Base-by-base conservation (phyloP, 2,113 vertebrate genomes). In the Platichthys stellatus region DNA sequence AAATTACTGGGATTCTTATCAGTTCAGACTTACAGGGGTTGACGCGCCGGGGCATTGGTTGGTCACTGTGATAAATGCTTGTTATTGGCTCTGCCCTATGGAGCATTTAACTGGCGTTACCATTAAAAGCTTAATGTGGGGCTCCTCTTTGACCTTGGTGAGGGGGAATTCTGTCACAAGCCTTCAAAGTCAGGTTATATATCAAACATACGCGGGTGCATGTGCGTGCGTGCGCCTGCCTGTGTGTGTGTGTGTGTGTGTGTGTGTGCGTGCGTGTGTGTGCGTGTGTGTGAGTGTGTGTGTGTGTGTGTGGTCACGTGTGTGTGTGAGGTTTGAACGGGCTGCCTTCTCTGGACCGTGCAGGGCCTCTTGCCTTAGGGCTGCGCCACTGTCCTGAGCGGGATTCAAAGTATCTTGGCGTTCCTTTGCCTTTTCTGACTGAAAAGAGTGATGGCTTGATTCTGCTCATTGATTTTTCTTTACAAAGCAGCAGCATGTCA, bases 1-100 rank as follows among this genome's bases (percentile, higher is more conserved):
- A 85, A 89, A 91, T 87, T 71, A 87, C 84, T 87, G 73, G 82
- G 83, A 86, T 89, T 81, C 82, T 88, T 90, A 91, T 92, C 85
- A 84, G 77, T 75, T 73, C 71, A 79, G 81, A 83, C 88, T 63
- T 86, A 86, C 80, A 85, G 79, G 75, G 78, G 80, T 71, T 82
- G 86, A 84, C 64, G 26, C 5, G 24, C 24, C 83, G 60, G 78
- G 81, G 74, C 40, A 63, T 74, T 77, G 85, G 75, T 83, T 87
- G 87, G 90, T 89, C 84, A 88, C 64, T 17, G 80, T 84, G 91
- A 92, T 92, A 88, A 91, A 91, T 80, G 88, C 74, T 77, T 74
- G 80, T 89, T 93, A 90, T 83, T 93, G 89, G 82, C 84, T 77
- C 72, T 79, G 76, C 78, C 85, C 86, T 79, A 76, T 83, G 78